These are phyloP conservation scores for Stenolophus ochropezus DNA, from an alignment of 2,888 invertebrate genomes.

Conservation along the genomic window DNA sequence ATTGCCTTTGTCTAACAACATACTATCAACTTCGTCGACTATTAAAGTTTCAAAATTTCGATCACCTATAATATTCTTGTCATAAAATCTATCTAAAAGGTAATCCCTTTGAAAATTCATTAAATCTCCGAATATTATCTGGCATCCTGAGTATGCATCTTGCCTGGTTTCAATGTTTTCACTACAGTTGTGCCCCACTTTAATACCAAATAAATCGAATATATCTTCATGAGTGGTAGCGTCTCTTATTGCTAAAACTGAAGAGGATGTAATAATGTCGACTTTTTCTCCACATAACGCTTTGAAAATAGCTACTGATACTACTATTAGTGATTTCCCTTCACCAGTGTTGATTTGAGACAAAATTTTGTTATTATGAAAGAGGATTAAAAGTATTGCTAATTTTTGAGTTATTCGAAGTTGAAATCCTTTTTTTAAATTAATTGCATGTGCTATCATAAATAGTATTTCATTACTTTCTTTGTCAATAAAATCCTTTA, in stretches of 20 bases:
- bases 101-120: slow-evolving; percentile 68
- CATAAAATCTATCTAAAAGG: slow-evolving; percentile 68
- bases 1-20: slow-evolving; percentile 71
- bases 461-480: slow-evolving; percentile 42
- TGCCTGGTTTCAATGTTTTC: slow-evolving; percentile 64
- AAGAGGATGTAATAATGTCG: slow-evolving; percentile 69
- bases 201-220: slow-evolving; percentile 66
- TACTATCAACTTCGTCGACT: slow-evolving; percentile 72
- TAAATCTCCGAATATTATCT: slow-evolving; percentile 69
- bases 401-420: slow-evolving; percentile 66
- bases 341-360: slow-evolving; percentile 70
- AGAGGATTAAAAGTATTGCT: slow-evolving; percentile 64
- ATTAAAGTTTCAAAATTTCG: slow-evolving; percentile 67
- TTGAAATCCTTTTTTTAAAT: slow-evolving; percentile 62
- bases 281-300: slow-evolving; percentile 66
- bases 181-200: slow-evolving; percentile 66
- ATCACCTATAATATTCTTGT: slow-evolving; percentile 66
- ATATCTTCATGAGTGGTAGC: slow-evolving; percentile 63
- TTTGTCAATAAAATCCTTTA: slow-evolving; percentile 7
- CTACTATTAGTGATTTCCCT: slow-evolving; percentile 70
- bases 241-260: slow-evolving; percentile 68
- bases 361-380: slow-evolving; percentile 63
- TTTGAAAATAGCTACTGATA: slow-evolving; percentile 66
- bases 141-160: slow-evolving; percentile 63
- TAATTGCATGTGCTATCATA: slow-evolving; percentile 62